Base-by-base conservation (phyloP, 2,888 invertebrate genomes). In the Boloria selene region DNA sequence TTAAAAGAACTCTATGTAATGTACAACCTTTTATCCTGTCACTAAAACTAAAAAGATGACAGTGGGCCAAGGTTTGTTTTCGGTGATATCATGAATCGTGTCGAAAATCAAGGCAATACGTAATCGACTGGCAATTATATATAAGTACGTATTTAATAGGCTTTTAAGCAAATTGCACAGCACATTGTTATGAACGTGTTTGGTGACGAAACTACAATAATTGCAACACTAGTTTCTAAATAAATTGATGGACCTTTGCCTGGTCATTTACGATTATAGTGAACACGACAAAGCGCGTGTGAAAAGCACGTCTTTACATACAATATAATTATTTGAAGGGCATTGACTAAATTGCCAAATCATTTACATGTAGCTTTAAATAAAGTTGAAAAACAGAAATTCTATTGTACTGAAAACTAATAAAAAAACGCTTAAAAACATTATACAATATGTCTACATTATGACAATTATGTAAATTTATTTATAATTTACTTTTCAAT, bases 61-160 rank as follows among this genome's bases (percentile, higher is more conserved):
- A 77, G 65, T 78, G 70, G 75, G 78, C 77, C 81, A 83, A 82
- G 82, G 84, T 74, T 71, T 75, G 66, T 69, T 77, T 74, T 74
- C 71, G 72, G 70, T 73, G 74, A 80, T 77, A 75, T 73, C 74
- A 75, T 68, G 58, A 56, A 70, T 71, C 75, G 73, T 75, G 75
- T 70, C 64, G 70, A 72, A 74, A 71, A 73, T 73, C 74, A 75
- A 73, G 76, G 73, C 45, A 45, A 22, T 52, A 38, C 13, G 56
- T 17, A 14, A 44, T 7, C 45, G 18, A 44, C 49, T 50, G 7
- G 7, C 31, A 49, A 31, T 42, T 50, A 53, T 31, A n/a, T 18
- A 59, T n/a, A 45, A 49, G 47, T 16, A 16, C 18, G 18, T 44
- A 18, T 6, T 13, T 44, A 13, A 13, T 14, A 38, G n/a, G 26